Conservation (phyloP, 2,797 vertebrate species). For the Falco biarmicus region DNA sequence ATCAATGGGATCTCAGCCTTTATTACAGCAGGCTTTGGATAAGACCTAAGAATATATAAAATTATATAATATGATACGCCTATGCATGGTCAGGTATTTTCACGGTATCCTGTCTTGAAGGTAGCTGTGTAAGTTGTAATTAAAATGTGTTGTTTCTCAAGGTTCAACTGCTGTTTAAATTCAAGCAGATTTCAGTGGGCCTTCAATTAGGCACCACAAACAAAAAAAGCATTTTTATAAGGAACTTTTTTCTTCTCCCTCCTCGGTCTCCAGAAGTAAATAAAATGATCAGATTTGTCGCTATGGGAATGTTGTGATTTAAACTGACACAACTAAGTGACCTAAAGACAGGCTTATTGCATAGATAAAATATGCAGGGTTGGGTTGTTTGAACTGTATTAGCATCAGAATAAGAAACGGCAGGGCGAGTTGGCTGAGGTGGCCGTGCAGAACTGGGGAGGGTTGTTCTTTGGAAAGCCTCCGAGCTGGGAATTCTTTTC, state of each 20-base stretch:
- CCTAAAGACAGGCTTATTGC: constrained; percentile 48
- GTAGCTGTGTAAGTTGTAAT: neutral
- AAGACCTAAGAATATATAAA: neutral
- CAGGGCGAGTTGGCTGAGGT: constrained; percentile 17
- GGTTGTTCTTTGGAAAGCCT: constrained; percentile 48
- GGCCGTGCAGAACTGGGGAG: constrained; percentile 49
- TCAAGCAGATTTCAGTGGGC: neutral
- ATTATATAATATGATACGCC: neutral
- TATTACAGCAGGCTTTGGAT: neutral
- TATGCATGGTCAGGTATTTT: neutral
- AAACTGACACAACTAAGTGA: constrained; percentile 40
- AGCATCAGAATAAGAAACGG: constrained; percentile 68
- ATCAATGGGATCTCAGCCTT: neutral
- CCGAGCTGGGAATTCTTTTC: constrained; percentile 44
- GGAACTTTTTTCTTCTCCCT: neutral
- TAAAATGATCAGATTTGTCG: constrained; percentile 34
- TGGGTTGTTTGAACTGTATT: constrained; percentile 69
- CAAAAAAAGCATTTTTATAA: neutral
- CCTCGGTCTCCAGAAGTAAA: neutral
- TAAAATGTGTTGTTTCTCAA: neutral
- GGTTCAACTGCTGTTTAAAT: neutral
- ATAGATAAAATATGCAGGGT: constrained; percentile 42
- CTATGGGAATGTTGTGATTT: constrained; percentile 35
- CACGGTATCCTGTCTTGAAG: neutral
- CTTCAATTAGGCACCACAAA: neutral